These are phyloP conservation scores for Trialeurodes vaporariorum DNA, from an alignment of 1,140 invertebrate species.

Conservation along the genomic window DNA sequence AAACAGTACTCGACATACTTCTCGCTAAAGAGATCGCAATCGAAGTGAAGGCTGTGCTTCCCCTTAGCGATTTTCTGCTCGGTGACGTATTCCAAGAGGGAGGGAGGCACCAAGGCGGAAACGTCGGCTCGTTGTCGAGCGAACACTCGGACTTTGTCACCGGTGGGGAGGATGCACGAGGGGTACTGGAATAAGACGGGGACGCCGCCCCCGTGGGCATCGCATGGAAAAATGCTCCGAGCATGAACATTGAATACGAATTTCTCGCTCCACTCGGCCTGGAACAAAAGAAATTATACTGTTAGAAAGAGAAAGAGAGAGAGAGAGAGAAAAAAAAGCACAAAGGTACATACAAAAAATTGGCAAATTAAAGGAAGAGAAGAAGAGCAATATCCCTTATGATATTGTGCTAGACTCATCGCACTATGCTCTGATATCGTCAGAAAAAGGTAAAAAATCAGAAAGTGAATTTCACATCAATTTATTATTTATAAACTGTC, in stretches of 20 bases:
- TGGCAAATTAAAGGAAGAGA: too few species aligned
- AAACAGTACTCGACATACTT: slow-evolving; percentile 74
- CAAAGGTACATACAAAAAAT: too few species aligned
- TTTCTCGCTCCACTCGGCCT: slow-evolving; percentile 69
- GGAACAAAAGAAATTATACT: too few species aligned
- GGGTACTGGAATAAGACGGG: slow-evolving; percentile 70
- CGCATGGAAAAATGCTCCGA: slow-evolving; percentile 65
- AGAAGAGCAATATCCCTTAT: too few species aligned
- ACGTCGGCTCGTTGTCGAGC: slow-evolving; percentile 53
- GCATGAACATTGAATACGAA: slow-evolving; percentile 71
- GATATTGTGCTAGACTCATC: too few species aligned
- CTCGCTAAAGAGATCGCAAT: slow-evolving; percentile 69
- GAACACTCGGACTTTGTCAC: slow-evolving; percentile 61
- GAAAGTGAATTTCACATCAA: too few species aligned
- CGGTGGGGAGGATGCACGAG: slow-evolving; percentile 55
- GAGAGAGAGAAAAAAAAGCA: too few species aligned
- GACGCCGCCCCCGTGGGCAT: slow-evolving; percentile 48
- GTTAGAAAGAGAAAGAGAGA: too few species aligned
- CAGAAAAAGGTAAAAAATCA: too few species aligned
- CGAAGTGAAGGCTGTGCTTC: slow-evolving; percentile 58
- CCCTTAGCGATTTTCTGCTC: slow-evolving; percentile 49
- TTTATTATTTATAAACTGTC: too few species aligned
- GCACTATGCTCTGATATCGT: too few species aligned
- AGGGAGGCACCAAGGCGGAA: slow-evolving; percentile 44
- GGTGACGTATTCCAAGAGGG: slow-evolving; percentile 48